phyloP scores from a whole-genome alignment of 2,888 invertebrate species.

The Carcina quercana region DNA sequence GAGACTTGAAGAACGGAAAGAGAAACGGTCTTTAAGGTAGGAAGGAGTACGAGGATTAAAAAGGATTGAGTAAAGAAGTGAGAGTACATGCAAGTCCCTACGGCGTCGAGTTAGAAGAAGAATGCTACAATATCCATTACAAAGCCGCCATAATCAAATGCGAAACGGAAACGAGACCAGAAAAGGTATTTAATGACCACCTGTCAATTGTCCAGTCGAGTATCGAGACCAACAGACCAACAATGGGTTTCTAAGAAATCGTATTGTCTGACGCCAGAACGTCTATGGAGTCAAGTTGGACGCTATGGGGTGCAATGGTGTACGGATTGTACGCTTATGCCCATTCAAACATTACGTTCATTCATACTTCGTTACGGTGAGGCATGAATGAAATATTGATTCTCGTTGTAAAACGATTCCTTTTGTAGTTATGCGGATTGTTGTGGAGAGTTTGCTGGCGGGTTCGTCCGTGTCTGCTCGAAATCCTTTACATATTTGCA shows the following conservation, averaged over 20 bases:
- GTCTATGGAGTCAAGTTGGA: slow-evolving; percentile 36
- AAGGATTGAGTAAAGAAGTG: too few relatives aligned
- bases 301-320: slow-evolving; percentile 45
- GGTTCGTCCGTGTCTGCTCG: too few relatives aligned
- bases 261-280: slow-evolving; percentile 38
- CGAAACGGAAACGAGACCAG: slow-evolving; percentile 54
- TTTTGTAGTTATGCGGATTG: slow-evolving; percentile 24
- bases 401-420: slow-evolving; percentile 28
- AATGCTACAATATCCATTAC: slow-evolving; percentile 5
- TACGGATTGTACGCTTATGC: slow-evolving; percentile 32
- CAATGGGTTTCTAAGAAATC: slow-evolving; percentile 31
- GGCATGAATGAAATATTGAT: slow-evolving; percentile 37
- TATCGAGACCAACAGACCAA: slow-evolving; percentile 18
- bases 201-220: slow-evolving; percentile 30
- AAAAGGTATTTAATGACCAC: slow-evolving; percentile 61
- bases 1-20: too few relatives aligned
- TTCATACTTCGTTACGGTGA: slow-evolving; percentile 43
- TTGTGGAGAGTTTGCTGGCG: slow-evolving; percentile 21
- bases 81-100: too few relatives aligned
- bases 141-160: slow-evolving; percentile 17
- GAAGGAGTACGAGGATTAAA: too few relatives aligned
- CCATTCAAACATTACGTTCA: slow-evolving; percentile 50
- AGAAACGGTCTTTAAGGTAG: too few relatives aligned
- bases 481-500: too few relatives aligned
- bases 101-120: too few relatives aligned